Evolutionary conservation across 2,888 invertebrate genomes (phyloP).

Genomic region (Acanthosepion esculentum): DNA sequence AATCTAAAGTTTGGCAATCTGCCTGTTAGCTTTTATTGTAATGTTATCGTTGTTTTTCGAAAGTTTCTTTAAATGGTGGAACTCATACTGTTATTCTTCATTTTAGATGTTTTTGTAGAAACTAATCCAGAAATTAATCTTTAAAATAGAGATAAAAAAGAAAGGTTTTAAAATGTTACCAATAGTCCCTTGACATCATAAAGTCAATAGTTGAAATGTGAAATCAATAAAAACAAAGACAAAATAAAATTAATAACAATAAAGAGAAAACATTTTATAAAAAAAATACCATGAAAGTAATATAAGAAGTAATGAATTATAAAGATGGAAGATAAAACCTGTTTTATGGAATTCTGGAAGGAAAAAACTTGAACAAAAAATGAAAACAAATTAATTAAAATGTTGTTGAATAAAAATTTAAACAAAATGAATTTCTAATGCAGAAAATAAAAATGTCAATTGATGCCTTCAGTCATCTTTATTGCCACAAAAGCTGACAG

Average conservation of each 20-base stretch:
- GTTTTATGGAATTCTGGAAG: neutral
- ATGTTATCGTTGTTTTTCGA: neutral
- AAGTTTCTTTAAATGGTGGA: neutral
- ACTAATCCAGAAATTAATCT: neutral
- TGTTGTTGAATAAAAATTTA: conserved; percentile 33
- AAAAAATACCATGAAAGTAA: neutral
- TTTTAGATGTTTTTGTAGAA: neutral
- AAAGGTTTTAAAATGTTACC: neutral
- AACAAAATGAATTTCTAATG: conserved; percentile 22
- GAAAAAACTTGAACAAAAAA: neutral
- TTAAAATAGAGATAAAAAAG: neutral
- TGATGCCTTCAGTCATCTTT: neutral
- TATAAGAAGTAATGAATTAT: neutral
- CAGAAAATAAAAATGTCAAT: neutral
- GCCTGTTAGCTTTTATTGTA: neutral
- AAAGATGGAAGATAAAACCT: neutral
- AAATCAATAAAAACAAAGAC: neutral
- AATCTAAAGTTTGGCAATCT: neutral
- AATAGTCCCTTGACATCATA: neutral
- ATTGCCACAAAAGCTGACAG: neutral
- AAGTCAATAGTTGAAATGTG: neutral
- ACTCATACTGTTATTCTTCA: neutral
- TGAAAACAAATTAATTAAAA: neutral
- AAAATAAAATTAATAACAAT: neutral
- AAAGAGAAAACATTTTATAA: neutral